These are phyloP conservation scores for Alligator mississippiensis DNA, from an alignment of 2,113 vertebrate species.

Conservation along the genomic window DNA sequence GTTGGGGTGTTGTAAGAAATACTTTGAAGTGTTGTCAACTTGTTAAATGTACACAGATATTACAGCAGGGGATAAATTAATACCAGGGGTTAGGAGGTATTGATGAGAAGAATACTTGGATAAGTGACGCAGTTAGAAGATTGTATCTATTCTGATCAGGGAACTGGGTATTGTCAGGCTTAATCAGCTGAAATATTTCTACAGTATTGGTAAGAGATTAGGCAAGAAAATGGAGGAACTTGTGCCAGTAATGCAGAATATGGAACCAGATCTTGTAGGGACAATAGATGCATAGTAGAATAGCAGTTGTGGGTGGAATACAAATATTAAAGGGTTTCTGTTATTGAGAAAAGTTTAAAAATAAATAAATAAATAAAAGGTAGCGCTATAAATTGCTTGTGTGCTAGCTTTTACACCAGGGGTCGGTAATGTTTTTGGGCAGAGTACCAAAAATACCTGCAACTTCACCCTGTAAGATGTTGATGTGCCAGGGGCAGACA, in stretches of 20 bases:
- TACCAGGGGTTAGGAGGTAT: background rate
- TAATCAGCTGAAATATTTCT: background rate
- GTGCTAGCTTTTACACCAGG: no score
- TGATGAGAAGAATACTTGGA: background rate
- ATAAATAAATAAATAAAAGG: background rate
- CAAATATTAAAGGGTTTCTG: background rate
- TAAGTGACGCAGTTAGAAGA: background rate
- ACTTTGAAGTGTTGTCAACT: background rate
- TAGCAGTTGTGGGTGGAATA: rapidly evolving
- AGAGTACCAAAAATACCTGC: no score
- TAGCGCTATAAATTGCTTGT: background rate
- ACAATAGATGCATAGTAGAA: background rate
- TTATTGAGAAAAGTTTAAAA: background rate
- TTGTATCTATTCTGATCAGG: background rate
- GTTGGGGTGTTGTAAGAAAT: no score
- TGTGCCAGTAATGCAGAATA: background rate
- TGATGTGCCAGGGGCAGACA: no score
- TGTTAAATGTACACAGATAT: background rate
- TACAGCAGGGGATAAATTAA: constrained; percentile 8
- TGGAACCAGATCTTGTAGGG: background rate
- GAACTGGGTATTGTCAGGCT: background rate
- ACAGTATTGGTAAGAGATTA: background rate
- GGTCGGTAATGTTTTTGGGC: no score
- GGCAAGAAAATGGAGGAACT: background rate
- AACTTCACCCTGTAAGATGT: no score